These are phyloP conservation scores for Zenarchopterus dispar DNA, from an alignment of 2,797 vertebrate species.

Conservation along the genomic window DNA sequence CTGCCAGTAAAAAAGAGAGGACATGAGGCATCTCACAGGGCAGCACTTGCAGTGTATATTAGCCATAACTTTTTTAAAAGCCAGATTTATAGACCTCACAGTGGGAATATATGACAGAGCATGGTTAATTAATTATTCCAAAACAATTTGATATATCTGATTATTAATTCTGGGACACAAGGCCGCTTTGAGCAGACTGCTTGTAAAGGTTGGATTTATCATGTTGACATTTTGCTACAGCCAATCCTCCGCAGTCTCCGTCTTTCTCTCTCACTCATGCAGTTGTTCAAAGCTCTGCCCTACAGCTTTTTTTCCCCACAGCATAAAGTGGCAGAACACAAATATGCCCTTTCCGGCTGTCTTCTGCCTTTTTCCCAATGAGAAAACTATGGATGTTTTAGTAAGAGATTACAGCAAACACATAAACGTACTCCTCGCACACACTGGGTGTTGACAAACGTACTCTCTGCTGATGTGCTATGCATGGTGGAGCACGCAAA, in stretches of 20 bases:
- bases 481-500: conserved; percentile 70
- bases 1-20: conserved; percentile 71
- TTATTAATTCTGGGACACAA: conserved; percentile 82
- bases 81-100: conserved; percentile 81
- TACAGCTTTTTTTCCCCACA: conserved; percentile 52
- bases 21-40: conserved; percentile 51
- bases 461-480: conserved; percentile 59
- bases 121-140: conserved; percentile 82
- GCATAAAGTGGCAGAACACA: conserved; percentile 70
- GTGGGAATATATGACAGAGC: conserved; percentile 70
- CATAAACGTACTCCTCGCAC: conserved; percentile 60
- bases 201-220: conserved; percentile 88
- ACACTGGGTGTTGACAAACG: conserved; percentile 63
- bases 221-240: conserved; percentile 84
- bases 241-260: conserved; percentile 49
- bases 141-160: conserved; percentile 86
- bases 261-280: conserved; percentile 32
- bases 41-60: conserved; percentile 64
- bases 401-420: conserved; percentile 69
- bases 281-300: conserved; percentile 71
- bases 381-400: conserved; percentile 69
- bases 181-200: conserved; percentile 73
- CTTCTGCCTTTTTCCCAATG: conserved; percentile 66
- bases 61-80: conserved; percentile 76
- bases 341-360: conserved; percentile 78